These are phyloP conservation scores for Leptoclinus maculatus DNA, from an alignment of 2,797 vertebrate species.

Conservation along the genomic window DNA sequence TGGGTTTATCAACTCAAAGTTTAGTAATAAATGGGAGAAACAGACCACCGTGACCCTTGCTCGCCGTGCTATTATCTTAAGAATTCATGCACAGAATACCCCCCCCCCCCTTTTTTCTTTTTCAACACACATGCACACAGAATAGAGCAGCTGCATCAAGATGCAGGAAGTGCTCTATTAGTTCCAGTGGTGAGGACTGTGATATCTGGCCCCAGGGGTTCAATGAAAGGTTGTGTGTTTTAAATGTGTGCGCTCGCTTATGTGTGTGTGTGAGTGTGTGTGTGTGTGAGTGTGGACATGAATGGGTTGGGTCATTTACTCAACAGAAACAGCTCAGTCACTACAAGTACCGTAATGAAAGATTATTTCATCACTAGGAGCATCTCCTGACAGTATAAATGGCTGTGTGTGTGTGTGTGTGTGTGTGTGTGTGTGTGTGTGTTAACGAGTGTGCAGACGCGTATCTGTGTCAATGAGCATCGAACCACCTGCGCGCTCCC, in stretches of 20 bases:
- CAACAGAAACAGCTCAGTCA: conserved; percentile 39
- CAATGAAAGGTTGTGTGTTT: conserved; percentile 55
- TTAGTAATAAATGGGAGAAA: conserved; percentile 50
- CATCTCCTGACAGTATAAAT: conserved; percentile 15
- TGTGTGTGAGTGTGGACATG: conserved; percentile 31
- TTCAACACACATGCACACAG: conserved; percentile 49
- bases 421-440: neutral
- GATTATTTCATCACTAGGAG: conserved; percentile 39
- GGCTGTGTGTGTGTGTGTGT: neutral
- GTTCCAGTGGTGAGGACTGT: conserved; percentile 78
- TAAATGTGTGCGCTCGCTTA: conserved; percentile 29
- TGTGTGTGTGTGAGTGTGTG: conserved; percentile 26
- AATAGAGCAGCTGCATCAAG: conserved; percentile 78
- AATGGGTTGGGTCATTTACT: conserved; percentile 56
- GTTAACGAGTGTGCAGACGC: conserved; percentile 16
- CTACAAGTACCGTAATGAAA: conserved; percentile 32
- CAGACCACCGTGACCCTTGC: conserved; percentile 59
- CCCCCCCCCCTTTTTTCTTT: neutral
- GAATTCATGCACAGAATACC: conserved; percentile 60
- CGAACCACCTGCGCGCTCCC: conserved; percentile 42
- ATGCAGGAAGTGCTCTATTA: conserved; percentile 82
- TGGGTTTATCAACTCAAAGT: conserved; percentile 43
- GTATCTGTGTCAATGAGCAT: conserved; percentile 48
- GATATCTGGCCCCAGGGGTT: conserved; percentile 75
- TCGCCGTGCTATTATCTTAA: conserved; percentile 59